Conservation (phyloP, 2,113 vertebrate genomes). For the Murina feae region DNA sequence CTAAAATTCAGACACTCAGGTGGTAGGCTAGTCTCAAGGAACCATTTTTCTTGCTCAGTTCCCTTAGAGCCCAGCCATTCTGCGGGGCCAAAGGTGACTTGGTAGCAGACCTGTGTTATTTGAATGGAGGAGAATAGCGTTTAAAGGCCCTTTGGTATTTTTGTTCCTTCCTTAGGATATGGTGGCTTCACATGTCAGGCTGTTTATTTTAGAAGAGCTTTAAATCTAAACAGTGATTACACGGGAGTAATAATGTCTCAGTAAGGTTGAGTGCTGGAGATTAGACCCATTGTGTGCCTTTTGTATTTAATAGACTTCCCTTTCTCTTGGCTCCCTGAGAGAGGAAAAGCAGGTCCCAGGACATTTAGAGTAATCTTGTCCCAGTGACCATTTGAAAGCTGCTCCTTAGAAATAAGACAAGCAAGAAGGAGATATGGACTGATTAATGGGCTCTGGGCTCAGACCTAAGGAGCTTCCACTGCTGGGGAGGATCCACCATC, state of each 20-base stretch:
- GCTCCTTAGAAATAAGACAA: neutral
- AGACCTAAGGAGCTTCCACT: neutral
- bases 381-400: neutral
- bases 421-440: neutral
- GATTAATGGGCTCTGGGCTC: neutral
- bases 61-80: neutral
- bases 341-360: neutral
- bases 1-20: neutral
- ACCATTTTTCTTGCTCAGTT: neutral
- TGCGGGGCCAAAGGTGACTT: neutral
- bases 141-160: neutral
- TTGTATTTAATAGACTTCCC: neutral
- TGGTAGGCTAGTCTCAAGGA: neutral
- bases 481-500: neutral
- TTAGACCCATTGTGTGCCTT: neutral
- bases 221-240: neutral
- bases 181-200: neutral
- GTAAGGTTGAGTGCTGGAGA: neutral
- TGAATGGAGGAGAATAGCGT: neutral
- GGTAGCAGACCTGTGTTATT: neutral
- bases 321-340: neutral
- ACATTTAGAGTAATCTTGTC: neutral
- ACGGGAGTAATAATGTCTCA: neutral
- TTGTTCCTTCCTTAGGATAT: neutral
- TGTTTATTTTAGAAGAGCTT: slow-evolving; percentile 38